Conservation (phyloP, 2,113 vertebrate genomes). For the Nicator chloris region DNA sequence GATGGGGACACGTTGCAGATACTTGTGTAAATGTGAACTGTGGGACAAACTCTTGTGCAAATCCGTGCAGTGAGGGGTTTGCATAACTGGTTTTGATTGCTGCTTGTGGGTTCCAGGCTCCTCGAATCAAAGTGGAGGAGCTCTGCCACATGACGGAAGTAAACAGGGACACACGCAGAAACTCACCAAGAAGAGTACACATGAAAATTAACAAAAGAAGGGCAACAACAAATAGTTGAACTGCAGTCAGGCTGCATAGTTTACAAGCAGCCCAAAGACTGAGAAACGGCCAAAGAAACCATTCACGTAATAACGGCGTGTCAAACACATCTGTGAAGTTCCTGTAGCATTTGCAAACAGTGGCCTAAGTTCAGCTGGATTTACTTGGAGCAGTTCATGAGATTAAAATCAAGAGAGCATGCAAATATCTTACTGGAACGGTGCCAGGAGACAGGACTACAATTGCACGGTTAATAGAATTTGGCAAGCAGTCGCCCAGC, state of each 20-base stretch:
- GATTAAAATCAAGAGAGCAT: neutral
- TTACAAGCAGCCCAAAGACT: neutral
- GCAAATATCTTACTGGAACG: neutral
- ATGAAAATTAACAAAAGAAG: neutral
- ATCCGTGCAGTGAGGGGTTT: neutral
- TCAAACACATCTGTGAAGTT: neutral
- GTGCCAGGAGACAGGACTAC: neutral
- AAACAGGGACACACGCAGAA: neutral
- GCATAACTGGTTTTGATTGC: neutral
- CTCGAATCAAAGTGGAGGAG: neutral
- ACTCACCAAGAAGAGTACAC: neutral
- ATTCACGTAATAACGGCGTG: neutral
- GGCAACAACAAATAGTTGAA: constrained; percentile 29
- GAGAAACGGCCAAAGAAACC: neutral
- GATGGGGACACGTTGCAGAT: neutral
- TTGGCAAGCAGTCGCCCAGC: neutral
- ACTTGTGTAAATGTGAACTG: neutral
- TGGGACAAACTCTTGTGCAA: neutral
- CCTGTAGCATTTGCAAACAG: neutral
- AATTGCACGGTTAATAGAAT: neutral
- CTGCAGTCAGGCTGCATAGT: neutral
- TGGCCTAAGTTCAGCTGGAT: neutral
- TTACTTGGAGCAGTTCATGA: neutral
- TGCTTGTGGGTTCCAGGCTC: neutral
- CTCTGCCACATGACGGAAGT: neutral